Conservation (phyloP, 2,888 invertebrate species). For the Arrhopalites spinosus region DNA sequence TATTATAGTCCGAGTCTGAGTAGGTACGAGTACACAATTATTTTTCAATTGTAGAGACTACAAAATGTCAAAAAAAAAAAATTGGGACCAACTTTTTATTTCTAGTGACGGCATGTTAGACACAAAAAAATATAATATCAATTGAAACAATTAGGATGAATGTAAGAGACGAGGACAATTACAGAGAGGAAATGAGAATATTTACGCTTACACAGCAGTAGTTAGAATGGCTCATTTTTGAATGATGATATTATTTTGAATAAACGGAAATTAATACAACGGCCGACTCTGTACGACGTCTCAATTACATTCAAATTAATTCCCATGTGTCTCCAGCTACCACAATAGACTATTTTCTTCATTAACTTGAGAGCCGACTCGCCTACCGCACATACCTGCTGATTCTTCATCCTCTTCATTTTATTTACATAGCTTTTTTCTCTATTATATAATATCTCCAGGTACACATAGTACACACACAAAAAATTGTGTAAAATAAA, state of each 20-base stretch:
- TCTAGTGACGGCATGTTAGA: too few species aligned
- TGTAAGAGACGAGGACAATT: conserved; percentile 30
- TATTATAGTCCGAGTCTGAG: too few species aligned
- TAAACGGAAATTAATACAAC: conserved; percentile 46
- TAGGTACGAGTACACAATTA: too few species aligned
- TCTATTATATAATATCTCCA: neutral
- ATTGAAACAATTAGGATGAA: conserved; percentile 13
- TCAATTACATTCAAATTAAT: conserved; percentile 49
- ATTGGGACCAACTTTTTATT: too few species aligned
- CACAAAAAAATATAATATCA: too few species aligned
- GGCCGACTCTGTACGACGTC: conserved; percentile 41
- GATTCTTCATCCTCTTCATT: neutral
- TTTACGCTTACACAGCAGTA: conserved; percentile 37
- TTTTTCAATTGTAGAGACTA: too few species aligned
- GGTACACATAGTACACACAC: conserved; percentile 1
- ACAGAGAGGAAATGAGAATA: conserved; percentile 48
- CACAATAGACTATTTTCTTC: conserved; percentile 41
- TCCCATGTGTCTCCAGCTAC: conserved; percentile 38
- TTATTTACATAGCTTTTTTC: neutral
- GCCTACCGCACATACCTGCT: conserved; percentile 34
- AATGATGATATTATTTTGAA: conserved; percentile 41
- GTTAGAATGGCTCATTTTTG: conserved; percentile 24
- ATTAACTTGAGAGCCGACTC: conserved; percentile 33
- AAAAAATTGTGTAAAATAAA: too few species aligned
- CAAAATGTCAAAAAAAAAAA: too few species aligned